Conservation (phyloP, 2,888 invertebrate genomes). For the Rapana venosa region DNA sequence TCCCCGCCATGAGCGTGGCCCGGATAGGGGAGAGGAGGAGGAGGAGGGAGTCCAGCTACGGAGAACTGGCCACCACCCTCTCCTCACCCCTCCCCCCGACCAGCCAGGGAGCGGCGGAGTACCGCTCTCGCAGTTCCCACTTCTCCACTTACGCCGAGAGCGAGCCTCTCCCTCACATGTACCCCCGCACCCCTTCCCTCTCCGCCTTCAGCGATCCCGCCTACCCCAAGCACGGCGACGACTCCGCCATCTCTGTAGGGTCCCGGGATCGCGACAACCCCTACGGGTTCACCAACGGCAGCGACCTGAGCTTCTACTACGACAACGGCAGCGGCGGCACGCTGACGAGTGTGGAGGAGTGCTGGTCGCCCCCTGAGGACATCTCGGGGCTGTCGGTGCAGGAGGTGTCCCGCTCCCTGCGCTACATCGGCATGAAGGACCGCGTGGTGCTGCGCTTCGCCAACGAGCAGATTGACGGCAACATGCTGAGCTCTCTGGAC, state of each 20-base stretch:
- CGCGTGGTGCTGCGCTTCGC: constrained; percentile 70
- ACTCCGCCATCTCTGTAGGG: constrained; percentile 70
- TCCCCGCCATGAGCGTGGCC: neutral
- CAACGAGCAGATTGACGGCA: constrained; percentile 75
- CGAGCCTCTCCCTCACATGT: constrained; percentile 54
- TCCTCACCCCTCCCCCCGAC: neutral
- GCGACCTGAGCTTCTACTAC: constrained; percentile 69
- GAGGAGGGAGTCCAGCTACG: neutral
- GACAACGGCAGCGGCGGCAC: constrained; percentile 53
- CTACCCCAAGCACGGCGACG: constrained; percentile 64
- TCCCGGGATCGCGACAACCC: constrained; percentile 55
- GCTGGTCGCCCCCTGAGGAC: constrained; percentile 72
- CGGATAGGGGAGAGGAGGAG: neutral
- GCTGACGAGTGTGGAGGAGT: constrained; percentile 57
- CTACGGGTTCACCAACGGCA: constrained; percentile 59
- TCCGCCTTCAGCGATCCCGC: constrained; percentile 58
- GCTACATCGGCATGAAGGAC: constrained; percentile 76
- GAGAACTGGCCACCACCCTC: neutral
- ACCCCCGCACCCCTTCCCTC: constrained; percentile 26
- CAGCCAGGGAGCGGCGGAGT: neutral
- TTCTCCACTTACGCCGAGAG: constrained; percentile 58
- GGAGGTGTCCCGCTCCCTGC: constrained; percentile 71
- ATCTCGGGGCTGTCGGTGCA: constrained; percentile 66
- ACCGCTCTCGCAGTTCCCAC: neutral
- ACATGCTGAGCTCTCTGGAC: constrained; percentile 70